These are phyloP conservation scores for Limonius californicus DNA, from an alignment of 1,140 invertebrate genomes.

Conservation along the genomic window DNA sequence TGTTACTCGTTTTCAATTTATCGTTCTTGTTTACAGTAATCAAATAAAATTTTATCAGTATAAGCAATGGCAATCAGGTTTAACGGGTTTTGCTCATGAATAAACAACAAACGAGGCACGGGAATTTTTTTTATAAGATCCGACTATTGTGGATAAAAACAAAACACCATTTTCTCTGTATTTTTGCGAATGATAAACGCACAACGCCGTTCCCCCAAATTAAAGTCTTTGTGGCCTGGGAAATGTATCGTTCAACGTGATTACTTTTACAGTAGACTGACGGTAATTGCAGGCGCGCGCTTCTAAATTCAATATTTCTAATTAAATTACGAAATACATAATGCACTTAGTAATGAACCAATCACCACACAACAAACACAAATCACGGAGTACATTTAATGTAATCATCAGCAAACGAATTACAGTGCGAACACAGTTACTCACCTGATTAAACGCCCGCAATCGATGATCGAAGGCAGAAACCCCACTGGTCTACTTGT, in stretches of 20 bases:
- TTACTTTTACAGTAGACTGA: slow-evolving; percentile 1
- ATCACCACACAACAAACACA: slow-evolving; percentile 1
- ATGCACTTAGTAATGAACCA: not conserved
- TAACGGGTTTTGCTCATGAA: too few relatives aligned
- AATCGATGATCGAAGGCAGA: not conserved
- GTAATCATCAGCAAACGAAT: not conserved
- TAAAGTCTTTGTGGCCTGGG: not conserved
- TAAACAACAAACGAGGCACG: too few relatives aligned
- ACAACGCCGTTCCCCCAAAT: not conserved
- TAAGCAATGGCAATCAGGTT: too few relatives aligned
- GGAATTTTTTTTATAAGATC: not conserved
- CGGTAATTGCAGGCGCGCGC: not conserved
- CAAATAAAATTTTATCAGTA: too few relatives aligned
- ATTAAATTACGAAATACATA: slow-evolving; percentile 1
- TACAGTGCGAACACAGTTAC: not conserved
- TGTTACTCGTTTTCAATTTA: too few relatives aligned
- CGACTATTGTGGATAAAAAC: not conserved
- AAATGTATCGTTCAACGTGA: not conserved
- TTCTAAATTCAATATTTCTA: not conserved
- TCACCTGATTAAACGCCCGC: not conserved
- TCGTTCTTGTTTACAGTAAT: too few relatives aligned
- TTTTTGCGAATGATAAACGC: slow-evolving; percentile 1
- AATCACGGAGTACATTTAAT: not conserved
- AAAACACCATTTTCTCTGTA: not conserved
- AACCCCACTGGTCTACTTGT: not conserved